Conservation (phyloP, 2,888 invertebrate genomes). For the Ptilodon capucinus region DNA sequence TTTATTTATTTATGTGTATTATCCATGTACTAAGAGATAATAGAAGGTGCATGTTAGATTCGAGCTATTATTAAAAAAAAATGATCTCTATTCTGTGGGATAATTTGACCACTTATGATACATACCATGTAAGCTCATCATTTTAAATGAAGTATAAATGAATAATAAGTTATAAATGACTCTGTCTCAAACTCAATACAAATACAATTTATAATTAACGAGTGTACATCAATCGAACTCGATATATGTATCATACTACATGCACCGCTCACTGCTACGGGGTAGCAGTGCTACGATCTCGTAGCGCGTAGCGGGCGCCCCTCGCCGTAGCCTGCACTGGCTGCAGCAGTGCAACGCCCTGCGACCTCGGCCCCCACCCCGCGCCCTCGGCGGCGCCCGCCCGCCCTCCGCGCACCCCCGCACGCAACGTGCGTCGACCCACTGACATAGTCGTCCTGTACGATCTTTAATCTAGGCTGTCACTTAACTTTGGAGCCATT, state of each 20-base stretch:
- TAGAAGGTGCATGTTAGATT: too few species aligned
- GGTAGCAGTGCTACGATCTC: slow-evolving; percentile 47
- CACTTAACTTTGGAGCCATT: slow-evolving; percentile 48
- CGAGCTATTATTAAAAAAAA: too few species aligned
- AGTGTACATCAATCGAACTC: too few species aligned
- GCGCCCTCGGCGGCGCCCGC: slow-evolving; percentile 23
- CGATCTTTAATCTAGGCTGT: slow-evolving; percentile 76
- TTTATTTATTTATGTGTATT: too few species aligned
- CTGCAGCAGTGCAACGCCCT: slow-evolving; percentile 77
- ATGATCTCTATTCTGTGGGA: too few species aligned
- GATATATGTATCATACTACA: slow-evolving; percentile 7
- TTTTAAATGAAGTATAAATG: background rate
- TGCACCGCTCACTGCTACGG: slow-evolving; percentile 45
- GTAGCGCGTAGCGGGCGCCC: slow-evolving; percentile 57
- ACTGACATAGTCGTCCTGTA: slow-evolving; percentile 76
- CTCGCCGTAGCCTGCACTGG: slow-evolving; percentile 63
- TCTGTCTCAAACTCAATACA: too few species aligned
- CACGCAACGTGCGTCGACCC: slow-evolving; percentile 81
- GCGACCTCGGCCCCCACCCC: slow-evolving; percentile 39
- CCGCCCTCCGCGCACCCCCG: slow-evolving; percentile 47
- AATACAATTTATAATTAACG: too few species aligned
- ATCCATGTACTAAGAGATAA: too few species aligned
- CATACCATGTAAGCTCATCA: background rate
- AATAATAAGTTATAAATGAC: background rate
- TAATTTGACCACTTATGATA: background rate